These are phyloP conservation scores for Caenorhabditis angaria DNA, from an alignment of 2,888 invertebrate genomes.

Conservation along the genomic window DNA sequence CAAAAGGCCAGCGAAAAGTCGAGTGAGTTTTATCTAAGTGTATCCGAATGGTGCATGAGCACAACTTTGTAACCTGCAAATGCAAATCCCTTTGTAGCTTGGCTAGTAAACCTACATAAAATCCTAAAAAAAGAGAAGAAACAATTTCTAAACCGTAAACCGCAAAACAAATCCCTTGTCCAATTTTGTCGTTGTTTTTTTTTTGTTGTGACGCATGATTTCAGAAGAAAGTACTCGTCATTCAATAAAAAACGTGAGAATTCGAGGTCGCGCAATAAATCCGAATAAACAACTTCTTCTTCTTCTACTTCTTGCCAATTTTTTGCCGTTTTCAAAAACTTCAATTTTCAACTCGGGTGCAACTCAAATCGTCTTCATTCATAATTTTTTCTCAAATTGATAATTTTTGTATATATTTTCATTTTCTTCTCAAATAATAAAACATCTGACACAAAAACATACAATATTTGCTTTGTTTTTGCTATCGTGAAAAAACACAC, in stretches of 20 bases:
- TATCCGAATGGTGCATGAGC: background rate
- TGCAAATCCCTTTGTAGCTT: too few relatives aligned
- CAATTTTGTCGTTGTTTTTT: conserved; percentile 10
- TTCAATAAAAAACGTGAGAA: conserved; percentile 46
- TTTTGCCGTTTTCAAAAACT: too few relatives aligned
- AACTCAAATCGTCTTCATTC: background rate
- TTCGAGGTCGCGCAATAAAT: conserved; percentile 44
- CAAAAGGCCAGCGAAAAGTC: conserved; percentile 36
- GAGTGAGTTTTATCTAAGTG: conserved; percentile 24
- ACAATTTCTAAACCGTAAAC: too few relatives aligned
- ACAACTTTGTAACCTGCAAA: too few relatives aligned
- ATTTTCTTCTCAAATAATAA: too few relatives aligned
- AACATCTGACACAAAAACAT: too few relatives aligned
- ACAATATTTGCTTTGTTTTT: background rate
- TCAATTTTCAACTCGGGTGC: background rate
- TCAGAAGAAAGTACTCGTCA: conserved; percentile 41
- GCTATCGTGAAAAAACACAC: background rate
- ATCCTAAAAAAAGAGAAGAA: too few relatives aligned
- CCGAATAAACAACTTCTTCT: conserved; percentile 18
- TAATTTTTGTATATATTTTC: too few relatives aligned
- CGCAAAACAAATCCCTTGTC: background rate
- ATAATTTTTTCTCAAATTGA: too few relatives aligned
- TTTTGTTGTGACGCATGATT: conserved; percentile 26
- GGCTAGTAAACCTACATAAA: too few relatives aligned
- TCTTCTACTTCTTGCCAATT: too few relatives aligned